phyloP scores from a whole-genome alignment of 2,113 vertebrate genomes.

The Halcyon malimbica region DNA sequence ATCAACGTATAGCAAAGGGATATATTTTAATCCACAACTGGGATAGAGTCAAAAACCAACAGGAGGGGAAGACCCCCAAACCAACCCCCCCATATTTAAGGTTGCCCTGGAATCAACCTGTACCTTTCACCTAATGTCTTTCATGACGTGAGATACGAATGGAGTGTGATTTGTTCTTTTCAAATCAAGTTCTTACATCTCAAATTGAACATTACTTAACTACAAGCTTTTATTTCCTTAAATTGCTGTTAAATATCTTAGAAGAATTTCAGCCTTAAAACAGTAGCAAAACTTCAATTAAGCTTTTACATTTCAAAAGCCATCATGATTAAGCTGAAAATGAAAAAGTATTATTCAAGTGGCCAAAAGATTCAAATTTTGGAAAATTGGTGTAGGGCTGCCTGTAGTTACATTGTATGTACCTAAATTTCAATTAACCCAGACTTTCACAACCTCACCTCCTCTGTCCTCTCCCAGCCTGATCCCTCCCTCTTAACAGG shows the following conservation, averaged over 20 bases:
- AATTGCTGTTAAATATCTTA: not conserved
- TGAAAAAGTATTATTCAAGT: not conserved
- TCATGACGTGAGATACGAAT: not conserved
- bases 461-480: constrained; percentile 86
- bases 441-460: constrained; percentile 83
- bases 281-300: not conserved
- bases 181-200: not conserved
- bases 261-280: not conserved
- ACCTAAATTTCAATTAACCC: constrained; percentile 49
- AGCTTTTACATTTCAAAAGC: not conserved
- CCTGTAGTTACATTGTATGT: not conserved
- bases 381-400: not conserved
- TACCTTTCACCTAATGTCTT: not conserved
- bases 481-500: constrained; percentile 90
- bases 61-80: not conserved
- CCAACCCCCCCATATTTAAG: not conserved
- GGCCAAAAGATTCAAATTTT: not conserved
- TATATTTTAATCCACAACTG: not conserved
- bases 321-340: not conserved
- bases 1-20: not conserved
- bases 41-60: not conserved
- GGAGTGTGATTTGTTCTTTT: not conserved
- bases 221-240: not conserved
- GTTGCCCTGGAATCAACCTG: not conserved
- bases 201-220: constrained; percentile 18